A percentile compares a stretch with the other conserved stretches of the same genome.
Conservation (phyloP, 1,140 invertebrate genomes). For the Drosophila gunungcola region DNA sequence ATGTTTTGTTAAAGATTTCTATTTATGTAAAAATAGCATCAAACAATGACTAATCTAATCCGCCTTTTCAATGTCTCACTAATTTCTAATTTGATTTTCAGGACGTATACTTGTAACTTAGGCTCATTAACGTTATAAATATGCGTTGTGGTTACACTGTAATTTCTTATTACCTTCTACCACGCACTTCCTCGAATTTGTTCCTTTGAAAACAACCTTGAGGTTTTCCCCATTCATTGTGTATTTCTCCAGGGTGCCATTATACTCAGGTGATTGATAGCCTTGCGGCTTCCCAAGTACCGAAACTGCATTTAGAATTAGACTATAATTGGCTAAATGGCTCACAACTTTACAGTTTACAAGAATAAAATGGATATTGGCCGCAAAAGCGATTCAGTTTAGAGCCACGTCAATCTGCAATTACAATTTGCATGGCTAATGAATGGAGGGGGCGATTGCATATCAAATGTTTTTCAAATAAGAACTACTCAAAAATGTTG, state of each 20-base stretch:
- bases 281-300: background rate
- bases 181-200: background rate
- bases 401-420: background rate
- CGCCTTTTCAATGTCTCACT: background rate
- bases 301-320: background rate
- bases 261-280: background rate
- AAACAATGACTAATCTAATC: background rate
- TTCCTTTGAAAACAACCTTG: background rate
- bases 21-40: too few relatives aligned
- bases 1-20: background rate
- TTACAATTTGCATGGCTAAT: constrained; percentile 6
- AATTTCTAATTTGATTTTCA: background rate
- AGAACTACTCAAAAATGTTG: too few relatives aligned
- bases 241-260: constrained; percentile 1
- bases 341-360: background rate
- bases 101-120: background rate
- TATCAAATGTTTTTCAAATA: too few relatives aligned
- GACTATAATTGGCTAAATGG: background rate
- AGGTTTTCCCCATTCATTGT: background rate
- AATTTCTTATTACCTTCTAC: background rate
- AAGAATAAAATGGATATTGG: background rate
- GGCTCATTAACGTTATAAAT: background rate
- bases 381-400: background rate
- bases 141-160: background rate
- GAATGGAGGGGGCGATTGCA: background rate